A percentile compares a stretch with the other conserved stretches of the same genome.
phyloP scores from a whole-genome alignment of 1,140 invertebrate species.

The Apis dorsata region DNA sequence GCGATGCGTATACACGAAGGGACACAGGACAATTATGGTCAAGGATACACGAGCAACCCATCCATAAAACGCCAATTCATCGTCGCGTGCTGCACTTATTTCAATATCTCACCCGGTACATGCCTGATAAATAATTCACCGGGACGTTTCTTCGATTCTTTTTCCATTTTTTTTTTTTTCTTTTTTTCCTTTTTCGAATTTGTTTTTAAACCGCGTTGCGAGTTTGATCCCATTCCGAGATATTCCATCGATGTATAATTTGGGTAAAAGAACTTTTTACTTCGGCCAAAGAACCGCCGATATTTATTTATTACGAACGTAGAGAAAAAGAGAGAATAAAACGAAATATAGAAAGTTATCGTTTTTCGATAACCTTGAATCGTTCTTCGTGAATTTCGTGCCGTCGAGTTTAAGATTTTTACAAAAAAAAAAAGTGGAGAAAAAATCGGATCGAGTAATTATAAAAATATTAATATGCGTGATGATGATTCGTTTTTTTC shows the following conservation, averaged over 20 bases:
- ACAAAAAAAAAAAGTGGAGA: too few species aligned
- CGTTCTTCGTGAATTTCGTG: too few species aligned
- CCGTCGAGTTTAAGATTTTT: too few species aligned
- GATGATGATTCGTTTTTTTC: slow-evolving; percentile 19
- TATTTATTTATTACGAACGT: too few species aligned
- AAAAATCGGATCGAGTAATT: not conserved
- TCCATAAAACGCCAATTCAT: slow-evolving; percentile 35
- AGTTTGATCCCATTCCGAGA: not conserved
- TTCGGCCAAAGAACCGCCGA: too few species aligned
- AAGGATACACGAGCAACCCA: slow-evolving; percentile 31
- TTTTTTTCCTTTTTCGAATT: not conserved
- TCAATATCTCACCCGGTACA: not conserved
- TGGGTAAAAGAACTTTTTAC: too few species aligned
- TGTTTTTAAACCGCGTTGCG: not conserved
- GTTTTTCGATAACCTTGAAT: too few species aligned
- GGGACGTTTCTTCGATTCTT: not conserved
- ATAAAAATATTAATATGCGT: slow-evolving; percentile 17
- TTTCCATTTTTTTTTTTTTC: not conserved
- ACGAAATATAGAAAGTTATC: too few species aligned
- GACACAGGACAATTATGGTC: slow-evolving; percentile 43
- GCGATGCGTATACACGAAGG: slow-evolving; percentile 26
- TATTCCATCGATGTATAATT: not conserved
- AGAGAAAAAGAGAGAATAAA: too few species aligned
- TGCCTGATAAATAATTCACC: slow-evolving; percentile 25
- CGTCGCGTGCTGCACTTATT: slow-evolving; percentile 9